phyloP scores from a whole-genome alignment of 2,113 vertebrate genomes.

The Podiceps cristatus region DNA sequence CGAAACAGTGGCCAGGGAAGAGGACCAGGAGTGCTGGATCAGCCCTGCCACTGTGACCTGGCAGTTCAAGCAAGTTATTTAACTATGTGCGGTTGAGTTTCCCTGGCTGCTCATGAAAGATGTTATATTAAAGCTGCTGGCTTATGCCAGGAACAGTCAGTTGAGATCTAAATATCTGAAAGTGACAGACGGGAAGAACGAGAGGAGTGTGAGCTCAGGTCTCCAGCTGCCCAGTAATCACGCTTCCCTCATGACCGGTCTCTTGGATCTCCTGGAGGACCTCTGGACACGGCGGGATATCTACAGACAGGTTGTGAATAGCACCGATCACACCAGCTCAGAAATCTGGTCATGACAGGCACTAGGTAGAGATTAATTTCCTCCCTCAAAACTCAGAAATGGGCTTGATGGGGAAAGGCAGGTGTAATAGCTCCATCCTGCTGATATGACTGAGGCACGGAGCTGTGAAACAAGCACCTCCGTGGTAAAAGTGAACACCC shows the following conservation, averaged over 20 bases:
- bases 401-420: neutral
- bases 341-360: neutral
- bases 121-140: neutral
- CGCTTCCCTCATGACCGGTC: neutral
- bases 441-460: neutral
- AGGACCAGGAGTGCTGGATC: neutral
- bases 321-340: neutral
- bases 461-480: neutral
- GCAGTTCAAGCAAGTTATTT: neutral
- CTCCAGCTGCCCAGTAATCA: neutral
- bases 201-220: rapidly evolving
- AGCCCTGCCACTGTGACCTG: neutral
- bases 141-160: neutral
- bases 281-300: neutral
- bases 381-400: neutral
- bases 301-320: neutral
- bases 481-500: neutral
- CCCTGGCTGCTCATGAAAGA: neutral
- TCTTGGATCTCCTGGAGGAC: neutral
- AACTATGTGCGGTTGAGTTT: neutral
- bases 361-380: neutral
- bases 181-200: neutral
- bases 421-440: neutral
- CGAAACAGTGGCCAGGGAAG: neutral
- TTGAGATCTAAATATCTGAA: neutral